Evolutionary conservation across 2,113 vertebrate genomes (phyloP).

Genomic region (Seriola quinqueradiata): DNA sequence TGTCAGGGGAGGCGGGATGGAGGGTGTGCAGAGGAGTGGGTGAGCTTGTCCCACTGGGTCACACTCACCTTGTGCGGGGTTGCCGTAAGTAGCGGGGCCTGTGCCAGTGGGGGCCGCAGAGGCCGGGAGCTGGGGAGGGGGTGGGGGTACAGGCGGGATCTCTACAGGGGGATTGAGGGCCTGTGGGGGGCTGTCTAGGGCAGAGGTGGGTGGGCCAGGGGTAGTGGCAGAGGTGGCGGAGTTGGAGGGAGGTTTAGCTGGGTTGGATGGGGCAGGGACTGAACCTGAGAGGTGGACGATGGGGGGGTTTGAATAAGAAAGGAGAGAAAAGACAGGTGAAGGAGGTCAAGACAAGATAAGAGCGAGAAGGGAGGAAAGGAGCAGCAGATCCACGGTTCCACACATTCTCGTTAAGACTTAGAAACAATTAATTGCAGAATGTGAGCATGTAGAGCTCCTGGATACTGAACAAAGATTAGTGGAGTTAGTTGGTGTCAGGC

Average conservation of each 20-base stretch:
- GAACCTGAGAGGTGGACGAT: conserved; percentile 83
- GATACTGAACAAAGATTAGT: conserved; percentile 42
- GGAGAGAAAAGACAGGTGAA: conserved; percentile 51
- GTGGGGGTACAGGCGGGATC: conserved; percentile 92
- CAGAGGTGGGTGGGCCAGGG: conserved; percentile 79
- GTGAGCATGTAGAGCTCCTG: conserved; percentile 1
- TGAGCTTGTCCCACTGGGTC: conserved; percentile 43
- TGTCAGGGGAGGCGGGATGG: background rate
- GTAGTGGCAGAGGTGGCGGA: conserved; percentile 82
- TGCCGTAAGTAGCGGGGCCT: conserved; percentile 89
- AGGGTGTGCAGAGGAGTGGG: conserved; percentile 16
- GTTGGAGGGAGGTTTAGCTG: conserved; percentile 84
- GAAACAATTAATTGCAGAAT: background rate
- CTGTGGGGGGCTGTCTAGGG: conserved; percentile 81
- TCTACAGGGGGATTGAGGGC: conserved; percentile 83
- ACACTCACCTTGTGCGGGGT: conserved; percentile 96
- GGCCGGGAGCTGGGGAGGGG: conserved; percentile 92
- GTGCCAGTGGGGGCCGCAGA: conserved; percentile 90
- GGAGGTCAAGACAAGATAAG: conserved; percentile 58
- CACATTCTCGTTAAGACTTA: background rate
- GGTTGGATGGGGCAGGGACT: conserved; percentile 87
- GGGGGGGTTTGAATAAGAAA: conserved; percentile 14
- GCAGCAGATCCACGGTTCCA: conserved; percentile 32
- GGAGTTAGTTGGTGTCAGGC: conserved; percentile 29
- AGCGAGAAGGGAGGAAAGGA: conserved; percentile 46